Conservation (phyloP, 2,888 invertebrate species). For the Aleiodes leptofemur region DNA sequence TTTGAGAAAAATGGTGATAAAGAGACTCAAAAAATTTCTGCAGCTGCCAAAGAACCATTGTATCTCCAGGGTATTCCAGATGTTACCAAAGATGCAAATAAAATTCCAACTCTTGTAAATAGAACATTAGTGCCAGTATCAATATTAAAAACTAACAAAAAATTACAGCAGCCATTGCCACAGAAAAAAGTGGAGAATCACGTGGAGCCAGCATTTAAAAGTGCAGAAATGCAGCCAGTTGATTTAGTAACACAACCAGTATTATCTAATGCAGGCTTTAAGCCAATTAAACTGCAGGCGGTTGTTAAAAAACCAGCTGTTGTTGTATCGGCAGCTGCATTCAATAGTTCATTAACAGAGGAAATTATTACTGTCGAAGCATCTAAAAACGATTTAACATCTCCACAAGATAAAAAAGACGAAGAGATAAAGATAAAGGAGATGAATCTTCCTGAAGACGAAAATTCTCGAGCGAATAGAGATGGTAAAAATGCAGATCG, state of each 20-base stretch:
- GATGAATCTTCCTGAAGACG: neutral
- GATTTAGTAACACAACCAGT: slow-evolving; percentile 36
- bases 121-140: slow-evolving; percentile 63
- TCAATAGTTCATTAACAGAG: slow-evolving; percentile 52
- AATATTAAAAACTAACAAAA: slow-evolving; percentile 65
- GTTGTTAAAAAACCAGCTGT: slow-evolving; percentile 58
- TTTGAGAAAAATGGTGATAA: neutral
- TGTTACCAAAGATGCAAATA: slow-evolving; percentile 62
- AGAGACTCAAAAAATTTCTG: neutral
- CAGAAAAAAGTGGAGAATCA: slow-evolving; percentile 52
- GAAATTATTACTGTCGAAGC: slow-evolving; percentile 23
- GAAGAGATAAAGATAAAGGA: neutral
- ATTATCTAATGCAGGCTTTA: slow-evolving; percentile 55
- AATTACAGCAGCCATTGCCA: slow-evolving; percentile 63
- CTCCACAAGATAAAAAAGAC: neutral
- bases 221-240: slow-evolving; percentile 69
- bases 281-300: slow-evolving; percentile 65
- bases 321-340: slow-evolving; percentile 55
- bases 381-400: neutral
- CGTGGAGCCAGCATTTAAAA: slow-evolving; percentile 63
- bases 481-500: neutral
- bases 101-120: slow-evolving; percentile 65
- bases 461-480: neutral
- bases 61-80: slow-evolving; percentile 64
- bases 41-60: slow-evolving; percentile 59